Base-by-base conservation (phyloP, 2,797 vertebrate species). In the Alectoris magna region DNA sequence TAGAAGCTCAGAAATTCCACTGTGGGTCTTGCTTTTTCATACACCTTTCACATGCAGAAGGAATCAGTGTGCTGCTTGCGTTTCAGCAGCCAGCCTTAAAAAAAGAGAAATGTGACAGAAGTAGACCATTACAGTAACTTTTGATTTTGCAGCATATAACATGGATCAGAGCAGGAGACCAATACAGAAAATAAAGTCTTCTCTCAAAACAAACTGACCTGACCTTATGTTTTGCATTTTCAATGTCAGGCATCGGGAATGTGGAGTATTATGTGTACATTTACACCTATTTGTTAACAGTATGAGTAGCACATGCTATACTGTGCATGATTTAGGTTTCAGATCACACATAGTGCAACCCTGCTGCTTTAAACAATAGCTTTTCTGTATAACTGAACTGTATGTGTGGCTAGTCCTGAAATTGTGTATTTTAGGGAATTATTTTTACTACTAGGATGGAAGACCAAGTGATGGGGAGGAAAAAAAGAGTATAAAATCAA, bases 1-100 rank as follows among this genome's bases (percentile, higher is more conserved):
- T 46, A 90, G 60, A 84, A 96, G 53, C 70, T 83, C 77, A 87
- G 70, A 96, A 94, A 93, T 94, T 96, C 88, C 86, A 55, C 13
- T 46, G 31, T 2, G 15, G 15, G 36, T 90, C 56, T 55, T 24
- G 74, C 26, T 87, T 82, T 72, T 92, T 93, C 76, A 41, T 70
- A 60, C 62, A 88, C 34, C 58, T 93, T 84, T 92, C 60, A 81
- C n/a, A 48, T 62, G 49, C 59, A 70, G 49, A 79, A 96, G 66
- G 76, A 92, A 89, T 79, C 68, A 68, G 51, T 14, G 34, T 75
- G 12, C 59, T 88, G 72, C 76, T 94, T 88, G 55, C 56, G 27
- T 82, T 94, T 91, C 69, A 91, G 49, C 16, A 66, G 44, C 23
- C 19, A 86, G 14, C 27, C 48, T 79, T 63, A 56, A 85, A 70